phyloP scores from a whole-genome alignment of 2,797 vertebrate genomes.

The Rousettus madagascariensis region DNA sequence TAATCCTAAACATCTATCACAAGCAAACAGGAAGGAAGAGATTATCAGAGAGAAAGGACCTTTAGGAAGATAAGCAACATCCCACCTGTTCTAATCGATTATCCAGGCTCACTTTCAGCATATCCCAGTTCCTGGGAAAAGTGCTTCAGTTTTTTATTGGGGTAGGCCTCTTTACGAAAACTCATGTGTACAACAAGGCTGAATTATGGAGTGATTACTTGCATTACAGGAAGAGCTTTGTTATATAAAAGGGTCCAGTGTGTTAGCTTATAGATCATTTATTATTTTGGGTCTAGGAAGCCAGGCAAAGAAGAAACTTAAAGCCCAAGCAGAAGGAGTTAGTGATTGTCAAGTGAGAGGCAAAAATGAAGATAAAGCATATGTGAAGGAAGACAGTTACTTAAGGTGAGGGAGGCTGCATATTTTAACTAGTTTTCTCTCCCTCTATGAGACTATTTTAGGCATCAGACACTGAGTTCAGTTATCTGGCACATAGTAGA shows the following conservation, averaged over 20 bases:
- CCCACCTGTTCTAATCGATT: slow-evolving; percentile 52
- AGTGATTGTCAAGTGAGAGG: slow-evolving; percentile 22
- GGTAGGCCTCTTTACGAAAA: not conserved
- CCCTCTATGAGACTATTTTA: not conserved
- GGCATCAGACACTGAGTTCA: not conserved
- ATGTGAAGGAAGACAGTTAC: not conserved
- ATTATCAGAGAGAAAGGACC: slow-evolving; percentile 16
- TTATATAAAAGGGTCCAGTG: not conserved
- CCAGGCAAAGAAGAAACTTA: slow-evolving; percentile 7
- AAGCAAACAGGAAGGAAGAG: slow-evolving; percentile 60
- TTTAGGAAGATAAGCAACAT: not conserved
- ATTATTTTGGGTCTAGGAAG: slow-evolving; percentile 20
- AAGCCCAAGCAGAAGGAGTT: not conserved
- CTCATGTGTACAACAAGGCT: not conserved
- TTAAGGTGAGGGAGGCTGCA: not conserved
- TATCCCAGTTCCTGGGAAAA: slow-evolving; percentile 30
- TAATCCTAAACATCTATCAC: slow-evolving; percentile 40
- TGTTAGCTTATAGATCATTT: slow-evolving; percentile 33
- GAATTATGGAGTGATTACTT: slow-evolving; percentile 47
- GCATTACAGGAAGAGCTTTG: slow-evolving; percentile 35
- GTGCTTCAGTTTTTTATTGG: slow-evolving; percentile 1
- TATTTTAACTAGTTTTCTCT: not conserved
- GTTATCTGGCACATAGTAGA: not conserved
- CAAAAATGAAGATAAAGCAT: slow-evolving; percentile 1
- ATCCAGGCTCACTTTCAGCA: slow-evolving; percentile 38